Base-by-base conservation (phyloP, 2,888 invertebrate genomes). In the Xanthostigma xanthostigma region DNA sequence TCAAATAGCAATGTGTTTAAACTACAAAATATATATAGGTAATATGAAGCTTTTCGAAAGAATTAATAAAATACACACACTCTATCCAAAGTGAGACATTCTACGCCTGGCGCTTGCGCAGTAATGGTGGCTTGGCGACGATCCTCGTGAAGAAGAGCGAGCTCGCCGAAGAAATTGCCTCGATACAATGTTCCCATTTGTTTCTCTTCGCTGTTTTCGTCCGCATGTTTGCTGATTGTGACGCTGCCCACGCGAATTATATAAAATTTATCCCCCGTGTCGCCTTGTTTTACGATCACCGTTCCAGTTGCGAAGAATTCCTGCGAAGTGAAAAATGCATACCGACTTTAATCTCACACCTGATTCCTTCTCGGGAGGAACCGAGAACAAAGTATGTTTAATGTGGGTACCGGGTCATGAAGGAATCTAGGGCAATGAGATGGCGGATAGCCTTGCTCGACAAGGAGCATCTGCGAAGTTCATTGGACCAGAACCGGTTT, bases 151-250 rank as follows among this genome's bases (percentile, higher is more conserved):
- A 89, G 68, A 36, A 93, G 70, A 0, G 93, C 93, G 60, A 87
- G 81, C 61, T 93, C 92, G 0, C 93, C 93, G 64, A 93, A 93
- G 64, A 84, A 93, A 52, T 89, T 80, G 0, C 92, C 92, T 39
- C 81, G 76, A 34, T 75, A 74, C 17, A 90, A 72, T 9, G 74
- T 71, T 9, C 84, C 81, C 17, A 92, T 79, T 12, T 9, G 55
- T 46, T 46, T 56, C 40, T 12, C 17, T 36, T 44, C 44, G 17
- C 34, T 27, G 17, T 40, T 10, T 37, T 44, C 33, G 37, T 11
- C 13, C n/a, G 34, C 9, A 27, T 27, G 27, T 46, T 40, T 46
- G 10, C 81, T 81, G 45, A 88, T 78, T 44, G 78, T 75, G 8
- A 89, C 90, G 12, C 78, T 80, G 13, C 90, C 90, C 8, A 85